These are phyloP conservation scores for Cottoperca gobio DNA, from an alignment of 2,797 vertebrate species.

Conservation along the genomic window DNA sequence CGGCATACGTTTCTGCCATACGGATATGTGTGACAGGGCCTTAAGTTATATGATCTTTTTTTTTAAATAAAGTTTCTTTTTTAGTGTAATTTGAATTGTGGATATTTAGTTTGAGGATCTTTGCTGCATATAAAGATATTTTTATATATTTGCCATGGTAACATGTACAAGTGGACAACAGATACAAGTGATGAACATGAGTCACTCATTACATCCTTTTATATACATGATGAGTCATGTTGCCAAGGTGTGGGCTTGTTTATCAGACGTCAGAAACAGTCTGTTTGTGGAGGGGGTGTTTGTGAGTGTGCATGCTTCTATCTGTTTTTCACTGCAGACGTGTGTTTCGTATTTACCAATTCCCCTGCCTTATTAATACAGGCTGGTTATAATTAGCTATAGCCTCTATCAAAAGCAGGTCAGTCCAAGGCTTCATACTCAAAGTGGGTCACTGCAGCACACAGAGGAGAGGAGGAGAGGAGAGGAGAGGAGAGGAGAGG, in stretches of 20 bases:
- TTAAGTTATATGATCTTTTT: not conserved
- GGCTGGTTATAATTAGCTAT: conserved; percentile 83
- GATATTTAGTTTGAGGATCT: not conserved
- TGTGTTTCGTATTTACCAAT: conserved; percentile 80
- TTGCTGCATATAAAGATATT: not conserved
- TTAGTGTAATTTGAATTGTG: not conserved
- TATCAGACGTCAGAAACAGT: conserved; percentile 46
- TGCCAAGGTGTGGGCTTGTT: conserved; percentile 62
- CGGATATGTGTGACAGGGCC: too few relatives aligned
- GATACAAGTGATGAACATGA: conserved; percentile 53
- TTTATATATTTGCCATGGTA: conserved; percentile 35
- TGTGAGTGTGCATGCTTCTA: conserved; percentile 21
- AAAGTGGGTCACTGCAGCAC: conserved; percentile 84
- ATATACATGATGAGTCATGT: conserved; percentile 59
- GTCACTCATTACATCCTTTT: conserved; percentile 54
- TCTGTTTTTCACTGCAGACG: conserved; percentile 24
- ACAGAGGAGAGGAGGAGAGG: conserved; percentile 30
- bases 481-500: not conserved
- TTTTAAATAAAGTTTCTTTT: not conserved
- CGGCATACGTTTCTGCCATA: too few relatives aligned
- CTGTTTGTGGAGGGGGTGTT: conserved; percentile 55
- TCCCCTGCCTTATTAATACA: conserved; percentile 76
- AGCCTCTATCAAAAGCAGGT: conserved; percentile 83
- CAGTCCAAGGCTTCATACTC: conserved; percentile 74
- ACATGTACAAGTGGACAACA: conserved; percentile 44